Conservation (phyloP, 2,888 invertebrate species). For the Drosophila formosana region DNA sequence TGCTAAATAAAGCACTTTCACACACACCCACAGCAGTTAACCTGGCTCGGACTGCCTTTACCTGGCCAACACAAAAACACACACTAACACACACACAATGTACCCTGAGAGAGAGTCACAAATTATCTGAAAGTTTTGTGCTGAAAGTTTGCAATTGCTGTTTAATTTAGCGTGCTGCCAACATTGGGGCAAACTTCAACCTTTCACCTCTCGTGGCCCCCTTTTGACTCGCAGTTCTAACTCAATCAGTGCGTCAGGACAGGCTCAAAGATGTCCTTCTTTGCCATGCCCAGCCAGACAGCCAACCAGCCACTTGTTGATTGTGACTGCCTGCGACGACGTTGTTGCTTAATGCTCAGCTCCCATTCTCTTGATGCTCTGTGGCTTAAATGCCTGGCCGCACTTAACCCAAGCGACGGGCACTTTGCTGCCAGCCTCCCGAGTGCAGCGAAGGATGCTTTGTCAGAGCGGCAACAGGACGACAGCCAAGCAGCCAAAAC, state of each 20-base stretch:
- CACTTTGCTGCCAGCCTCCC: slow-evolving; percentile 35
- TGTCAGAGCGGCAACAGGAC: slow-evolving; percentile 24
- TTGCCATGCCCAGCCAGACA: background rate
- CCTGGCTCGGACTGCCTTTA: slow-evolving; percentile 16
- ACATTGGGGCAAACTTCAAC: slow-evolving; percentile 14
- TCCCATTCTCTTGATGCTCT: slow-evolving; percentile 15
- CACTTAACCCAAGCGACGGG: slow-evolving; percentile 51
- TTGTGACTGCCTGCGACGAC: slow-evolving; percentile 5
- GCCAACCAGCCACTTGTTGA: slow-evolving; percentile 43
- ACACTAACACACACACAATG: background rate
- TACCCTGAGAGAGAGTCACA: slow-evolving; percentile 33
- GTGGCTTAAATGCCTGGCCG: slow-evolving; percentile 66
- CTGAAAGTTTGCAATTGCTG: slow-evolving; percentile 83
- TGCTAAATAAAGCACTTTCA: slow-evolving; percentile 46
- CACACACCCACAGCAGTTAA: slow-evolving; percentile 3
- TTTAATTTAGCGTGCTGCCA: slow-evolving; percentile 81
- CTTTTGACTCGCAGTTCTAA: slow-evolving; percentile 50
- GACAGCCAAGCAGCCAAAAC: background rate
- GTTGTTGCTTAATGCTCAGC: slow-evolving; percentile 40
- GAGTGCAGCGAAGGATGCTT: slow-evolving; percentile 48
- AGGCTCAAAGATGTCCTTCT: slow-evolving; percentile 38
- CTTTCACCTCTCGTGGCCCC: background rate
- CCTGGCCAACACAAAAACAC: slow-evolving; percentile 21
- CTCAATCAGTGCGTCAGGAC: slow-evolving; percentile 67
- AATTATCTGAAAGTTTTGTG: slow-evolving; percentile 72